Evolutionary conservation across 2,113 vertebrate genomes (phyloP).

Genomic region (Pomatostomus ruficeps): DNA sequence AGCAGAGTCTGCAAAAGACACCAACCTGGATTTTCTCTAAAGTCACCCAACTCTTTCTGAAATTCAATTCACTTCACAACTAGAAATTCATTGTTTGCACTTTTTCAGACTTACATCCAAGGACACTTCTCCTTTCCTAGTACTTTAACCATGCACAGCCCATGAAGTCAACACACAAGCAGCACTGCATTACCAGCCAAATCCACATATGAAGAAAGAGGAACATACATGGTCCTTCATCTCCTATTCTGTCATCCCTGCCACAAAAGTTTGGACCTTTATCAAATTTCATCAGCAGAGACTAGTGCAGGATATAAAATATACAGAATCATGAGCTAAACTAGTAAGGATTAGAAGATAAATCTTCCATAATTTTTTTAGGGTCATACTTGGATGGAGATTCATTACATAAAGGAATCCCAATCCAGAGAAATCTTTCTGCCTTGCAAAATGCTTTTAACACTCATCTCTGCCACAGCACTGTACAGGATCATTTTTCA

Average conservation of each 20-base stretch:
- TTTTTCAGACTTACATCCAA: not conserved
- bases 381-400: not conserved
- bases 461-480: not conserved
- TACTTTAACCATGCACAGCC: not conserved
- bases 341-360: not conserved
- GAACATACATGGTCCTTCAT: not conserved
- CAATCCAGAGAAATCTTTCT: not conserved
- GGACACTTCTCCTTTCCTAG: not conserved
- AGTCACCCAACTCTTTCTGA: not conserved
- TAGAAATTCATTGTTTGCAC: not conserved
- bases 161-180: not conserved
- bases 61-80: not conserved
- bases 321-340: not conserved
- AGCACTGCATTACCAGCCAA: not conserved
- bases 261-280: not conserved
- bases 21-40: slow-evolving; percentile 20
- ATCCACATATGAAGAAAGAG: not conserved
- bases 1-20: not conserved
- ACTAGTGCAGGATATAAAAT: not conserved
- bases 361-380: not conserved
- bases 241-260: not conserved
- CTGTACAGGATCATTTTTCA: not conserved
- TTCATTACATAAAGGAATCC: not conserved
- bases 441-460: not conserved
- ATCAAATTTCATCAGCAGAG: not conserved